Percentiles rank a stretch among this genome's conserved stretches.
phyloP scores from a whole-genome alignment of 2,888 invertebrate genomes.

The Lasius platythorax region DNA sequence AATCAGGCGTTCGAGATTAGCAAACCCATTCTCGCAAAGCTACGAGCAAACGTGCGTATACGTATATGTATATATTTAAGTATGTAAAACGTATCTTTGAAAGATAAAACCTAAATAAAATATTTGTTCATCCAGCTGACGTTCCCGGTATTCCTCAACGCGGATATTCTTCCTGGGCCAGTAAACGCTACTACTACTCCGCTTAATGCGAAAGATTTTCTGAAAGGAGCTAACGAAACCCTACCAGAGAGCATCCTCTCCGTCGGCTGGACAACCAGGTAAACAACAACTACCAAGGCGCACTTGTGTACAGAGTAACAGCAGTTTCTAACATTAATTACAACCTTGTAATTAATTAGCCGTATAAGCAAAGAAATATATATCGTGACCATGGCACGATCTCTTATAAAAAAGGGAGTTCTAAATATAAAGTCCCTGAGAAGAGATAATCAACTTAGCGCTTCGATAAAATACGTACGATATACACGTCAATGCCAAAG shows the following conservation, averaged over 20 bases:
- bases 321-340: slow-evolving; percentile 28
- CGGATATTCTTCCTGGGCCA: slow-evolving; percentile 94
- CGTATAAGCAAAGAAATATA: slow-evolving; percentile 47
- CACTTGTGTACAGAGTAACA: not conserved
- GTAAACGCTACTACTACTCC: slow-evolving; percentile 88
- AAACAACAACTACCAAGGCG: slow-evolving; percentile 71
- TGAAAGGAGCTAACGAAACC: slow-evolving; percentile 87
- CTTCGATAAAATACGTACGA: not conserved
- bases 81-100: slow-evolving; percentile 38
- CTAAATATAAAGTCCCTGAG: slow-evolving; percentile 47
- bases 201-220: slow-evolving; percentile 90
- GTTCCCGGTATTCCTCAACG: slow-evolving; percentile 95
- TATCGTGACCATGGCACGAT: slow-evolving; percentile 18
- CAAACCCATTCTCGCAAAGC: slow-evolving; percentile 85
- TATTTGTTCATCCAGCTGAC: slow-evolving; percentile 86
- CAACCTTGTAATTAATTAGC: slow-evolving; percentile 46
- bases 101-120: not conserved
- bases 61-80: not conserved
- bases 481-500: not conserved
- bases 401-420: slow-evolving; percentile 44
- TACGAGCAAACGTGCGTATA: slow-evolving; percentile 84
- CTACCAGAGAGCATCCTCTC: slow-evolving; percentile 91
- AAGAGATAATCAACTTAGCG: slow-evolving; percentile 26
- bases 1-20: slow-evolving; percentile 91
- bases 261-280: slow-evolving; percentile 94